A percentile compares a stretch with the other conserved stretches of the same genome.
Evolutionary conservation across 2,888 invertebrate genomes (phyloP).

Genomic region (Cyclophora albipunctata): DNA sequence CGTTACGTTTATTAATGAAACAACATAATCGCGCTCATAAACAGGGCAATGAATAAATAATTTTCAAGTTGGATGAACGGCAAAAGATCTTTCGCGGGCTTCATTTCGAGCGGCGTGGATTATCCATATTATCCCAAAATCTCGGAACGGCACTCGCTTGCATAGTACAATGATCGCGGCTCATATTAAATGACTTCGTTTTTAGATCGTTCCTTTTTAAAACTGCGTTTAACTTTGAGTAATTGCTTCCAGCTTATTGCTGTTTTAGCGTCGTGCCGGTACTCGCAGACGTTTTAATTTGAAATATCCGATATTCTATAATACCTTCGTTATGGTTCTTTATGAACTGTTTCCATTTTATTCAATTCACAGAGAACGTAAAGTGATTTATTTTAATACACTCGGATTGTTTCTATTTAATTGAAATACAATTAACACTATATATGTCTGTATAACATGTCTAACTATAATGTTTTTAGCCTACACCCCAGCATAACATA

Average conservation of each 20-base stretch:
- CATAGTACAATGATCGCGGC: constrained; percentile 46
- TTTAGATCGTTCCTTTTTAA: constrained; percentile 51
- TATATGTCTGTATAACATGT: no score
- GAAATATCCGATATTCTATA: no score
- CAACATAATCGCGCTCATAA: constrained; percentile 44
- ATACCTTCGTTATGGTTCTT: no score
- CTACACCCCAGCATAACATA: no score
- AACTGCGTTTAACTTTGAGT: constrained; percentile 39
- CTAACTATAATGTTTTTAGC: no score
- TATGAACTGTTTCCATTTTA: no score
- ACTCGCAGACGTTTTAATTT: no score
- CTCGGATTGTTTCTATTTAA: no score
- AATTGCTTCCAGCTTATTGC: constrained; percentile 36
- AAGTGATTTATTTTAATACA: no score
- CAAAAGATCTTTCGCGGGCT: constrained; percentile 49
- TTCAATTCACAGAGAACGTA: no score
- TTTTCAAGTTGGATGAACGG: constrained; percentile 52
- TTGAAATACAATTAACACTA: no score
- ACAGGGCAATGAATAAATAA: constrained; percentile 58
- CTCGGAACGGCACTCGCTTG: constrained; percentile 50
- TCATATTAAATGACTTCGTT: constrained; percentile 56
- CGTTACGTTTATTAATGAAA: constrained; percentile 30
- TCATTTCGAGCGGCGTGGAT: constrained; percentile 58
- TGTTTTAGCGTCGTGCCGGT: constrained; percentile 4
- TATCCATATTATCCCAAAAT: constrained; percentile 69